These are phyloP conservation scores for human DNA, from an alignment of 2,113 vertebrate genomes.

Conservation along the genomic window GRCh38 chr2:161825001-161825500, in stretches of 20 bases:
- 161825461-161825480: neutral
- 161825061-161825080: neutral
- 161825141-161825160: neutral
- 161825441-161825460: neutral
- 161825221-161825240: neutral
- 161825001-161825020: neutral
- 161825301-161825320: neutral
- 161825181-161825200: neutral
- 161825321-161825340: neutral
- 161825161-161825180: neutral
- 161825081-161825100: neutral
- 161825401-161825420: neutral
- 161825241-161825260: neutral
- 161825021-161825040: neutral
- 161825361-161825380: neutral
- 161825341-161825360: neutral
- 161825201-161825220: neutral
- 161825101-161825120: neutral
- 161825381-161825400: neutral
- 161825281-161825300: neutral
- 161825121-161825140: neutral
- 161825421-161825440: neutral
- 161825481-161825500: neutral
- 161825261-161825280: neutral
- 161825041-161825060: neutral